phyloP scores from a whole-genome alignment of 2,797 vertebrate species.

The Enteromius treurensis region DNA sequence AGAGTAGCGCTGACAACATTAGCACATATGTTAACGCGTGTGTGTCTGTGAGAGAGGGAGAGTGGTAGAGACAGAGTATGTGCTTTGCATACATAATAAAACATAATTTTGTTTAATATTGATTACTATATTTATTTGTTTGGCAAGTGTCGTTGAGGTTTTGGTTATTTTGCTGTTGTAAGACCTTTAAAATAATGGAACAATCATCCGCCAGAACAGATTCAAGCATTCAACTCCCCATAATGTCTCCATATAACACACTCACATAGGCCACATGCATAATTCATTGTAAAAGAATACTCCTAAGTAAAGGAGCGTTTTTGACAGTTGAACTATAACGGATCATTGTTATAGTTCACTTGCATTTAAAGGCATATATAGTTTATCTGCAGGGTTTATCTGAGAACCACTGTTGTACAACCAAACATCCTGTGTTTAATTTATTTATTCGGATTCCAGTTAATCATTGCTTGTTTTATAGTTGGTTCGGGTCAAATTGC shows the following conservation, averaged over 20 bases:
- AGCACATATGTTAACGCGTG: too few relatives aligned
- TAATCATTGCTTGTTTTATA: background rate
- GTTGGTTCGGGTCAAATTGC: background rate
- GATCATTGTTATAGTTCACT: background rate
- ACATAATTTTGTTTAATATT: too few relatives aligned
- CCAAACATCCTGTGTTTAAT: background rate
- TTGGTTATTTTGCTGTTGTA: too few relatives aligned
- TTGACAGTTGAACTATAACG: background rate
- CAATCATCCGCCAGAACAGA: too few relatives aligned
- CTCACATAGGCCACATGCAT: background rate
- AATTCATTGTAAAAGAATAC: background rate
- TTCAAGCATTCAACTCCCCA: too few relatives aligned
- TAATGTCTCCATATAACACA: background rate
- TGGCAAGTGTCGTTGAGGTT: too few relatives aligned
- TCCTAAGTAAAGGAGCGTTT: background rate
- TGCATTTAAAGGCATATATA: background rate
- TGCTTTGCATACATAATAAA: too few relatives aligned
- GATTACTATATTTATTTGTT: too few relatives aligned
- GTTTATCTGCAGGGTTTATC: background rate
- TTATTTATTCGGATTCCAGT: background rate
- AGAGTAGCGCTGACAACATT: too few relatives aligned
- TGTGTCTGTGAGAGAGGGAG: too few relatives aligned
- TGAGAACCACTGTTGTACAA: background rate
- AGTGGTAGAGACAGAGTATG: too few relatives aligned
- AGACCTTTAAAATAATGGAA: too few relatives aligned